Conservation (phyloP, 2,797 vertebrate species). For the Todus mexicanus region DNA sequence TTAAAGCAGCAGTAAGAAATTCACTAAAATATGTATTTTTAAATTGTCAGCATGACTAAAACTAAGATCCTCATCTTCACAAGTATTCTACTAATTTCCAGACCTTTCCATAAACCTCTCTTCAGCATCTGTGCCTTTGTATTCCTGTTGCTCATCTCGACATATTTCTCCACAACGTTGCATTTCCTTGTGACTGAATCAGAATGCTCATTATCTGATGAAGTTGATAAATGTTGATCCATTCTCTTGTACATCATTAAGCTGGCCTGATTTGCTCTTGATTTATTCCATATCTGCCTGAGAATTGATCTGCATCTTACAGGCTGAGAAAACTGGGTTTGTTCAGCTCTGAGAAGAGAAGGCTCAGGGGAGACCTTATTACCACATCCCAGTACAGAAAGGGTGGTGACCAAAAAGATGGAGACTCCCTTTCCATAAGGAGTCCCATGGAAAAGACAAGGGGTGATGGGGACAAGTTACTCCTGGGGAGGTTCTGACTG, state of each 20-base stretch:
- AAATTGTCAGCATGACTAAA: neutral
- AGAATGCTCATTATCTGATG: constrained; percentile 27
- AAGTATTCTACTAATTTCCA: neutral
- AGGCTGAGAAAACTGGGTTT: too few relatives aligned
- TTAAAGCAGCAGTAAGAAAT: neutral
- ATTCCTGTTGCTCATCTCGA: neutral
- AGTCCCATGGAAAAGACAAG: too few relatives aligned
- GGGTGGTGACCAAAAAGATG: too few relatives aligned
- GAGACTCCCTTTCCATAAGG: too few relatives aligned
- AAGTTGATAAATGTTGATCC: constrained; percentile 14
- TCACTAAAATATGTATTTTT: neutral
- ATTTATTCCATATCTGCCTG: neutral
- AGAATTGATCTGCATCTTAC: neutral
- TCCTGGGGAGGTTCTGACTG: too few relatives aligned
- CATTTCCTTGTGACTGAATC: constrained; percentile 29
- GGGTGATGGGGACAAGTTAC: too few relatives aligned
- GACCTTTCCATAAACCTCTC: neutral
- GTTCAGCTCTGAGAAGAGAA: too few relatives aligned
- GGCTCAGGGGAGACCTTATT: too few relatives aligned
- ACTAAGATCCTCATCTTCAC: neutral
- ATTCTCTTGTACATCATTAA: constrained; percentile 19
- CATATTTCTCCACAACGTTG: neutral
- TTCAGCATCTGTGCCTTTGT: neutral
- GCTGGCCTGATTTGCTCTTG: neutral
- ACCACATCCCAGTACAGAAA: too few relatives aligned